Evolutionary conservation across 2,888 invertebrate genomes (phyloP).

Genomic region (Tenthredo distinguenda): DNA sequence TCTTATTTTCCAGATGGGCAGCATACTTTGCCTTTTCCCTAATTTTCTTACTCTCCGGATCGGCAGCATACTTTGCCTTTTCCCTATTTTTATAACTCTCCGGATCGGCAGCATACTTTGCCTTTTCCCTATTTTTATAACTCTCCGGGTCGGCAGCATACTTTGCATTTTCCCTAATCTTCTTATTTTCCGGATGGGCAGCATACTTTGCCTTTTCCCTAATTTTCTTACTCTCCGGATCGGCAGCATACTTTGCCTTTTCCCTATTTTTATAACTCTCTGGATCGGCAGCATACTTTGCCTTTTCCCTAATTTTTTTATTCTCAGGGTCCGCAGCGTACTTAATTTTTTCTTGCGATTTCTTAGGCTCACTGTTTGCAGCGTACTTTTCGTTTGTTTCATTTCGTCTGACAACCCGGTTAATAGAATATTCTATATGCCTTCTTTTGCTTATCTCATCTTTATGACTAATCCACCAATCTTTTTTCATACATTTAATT

Average conservation of each 20-base stretch:
- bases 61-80: background rate
- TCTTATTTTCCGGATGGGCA: background rate
- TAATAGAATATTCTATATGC: too few relatives aligned
- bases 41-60: background rate
- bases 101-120: background rate
- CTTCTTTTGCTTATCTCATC: too few relatives aligned
- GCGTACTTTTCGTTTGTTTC: too few relatives aligned
- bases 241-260: background rate
- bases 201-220: background rate
- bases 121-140: background rate
- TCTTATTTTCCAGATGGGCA: background rate
- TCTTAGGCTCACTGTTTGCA: too few relatives aligned
- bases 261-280: background rate
- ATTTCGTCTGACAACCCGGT: too few relatives aligned
- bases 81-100: background rate
- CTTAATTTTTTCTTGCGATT: background rate
- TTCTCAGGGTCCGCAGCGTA: background rate
- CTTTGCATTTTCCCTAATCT: background rate
- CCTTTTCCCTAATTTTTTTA: background rate
- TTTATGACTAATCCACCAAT: too few relatives aligned
- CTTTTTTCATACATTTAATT: too few relatives aligned
- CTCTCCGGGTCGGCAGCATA: background rate
- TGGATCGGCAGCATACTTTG: background rate
- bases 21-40: background rate
- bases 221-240: background rate